These are phyloP conservation scores for Marisa cornuarietis DNA, from an alignment of 1,140 invertebrate species.

Conservation along the genomic window DNA sequence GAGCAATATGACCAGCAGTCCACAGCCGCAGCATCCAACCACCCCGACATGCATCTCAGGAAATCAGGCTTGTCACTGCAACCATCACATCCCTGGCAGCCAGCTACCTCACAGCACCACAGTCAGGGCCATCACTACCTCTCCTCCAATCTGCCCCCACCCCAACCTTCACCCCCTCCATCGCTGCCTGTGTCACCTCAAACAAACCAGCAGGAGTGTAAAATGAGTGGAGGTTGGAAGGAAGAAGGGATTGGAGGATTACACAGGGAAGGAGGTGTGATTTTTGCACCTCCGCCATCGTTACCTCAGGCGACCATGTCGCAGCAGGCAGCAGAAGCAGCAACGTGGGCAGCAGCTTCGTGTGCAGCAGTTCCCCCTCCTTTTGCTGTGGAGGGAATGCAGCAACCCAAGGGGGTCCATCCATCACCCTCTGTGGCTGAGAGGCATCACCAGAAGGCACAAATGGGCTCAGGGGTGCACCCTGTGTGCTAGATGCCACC, in stretches of 20 bases:
- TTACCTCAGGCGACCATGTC: constrained; percentile 20
- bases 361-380: not conserved
- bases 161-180: constrained; percentile 8
- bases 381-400: too few relatives aligned
- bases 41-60: constrained; percentile 15
- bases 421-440: too few relatives aligned
- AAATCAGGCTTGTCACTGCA: not conserved
- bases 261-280: constrained; percentile 20
- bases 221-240: not conserved
- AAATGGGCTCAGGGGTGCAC: too few relatives aligned
- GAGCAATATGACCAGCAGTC: not conserved
- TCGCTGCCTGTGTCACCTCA: not conserved
- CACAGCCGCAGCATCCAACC: not conserved
- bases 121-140: constrained; percentile 22
- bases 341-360: constrained; percentile 8
- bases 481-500: too few relatives aligned
- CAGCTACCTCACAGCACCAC: constrained; percentile 20
- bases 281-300: constrained; percentile 22
- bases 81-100: not conserved
- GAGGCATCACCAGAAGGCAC: too few relatives aligned
- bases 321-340: constrained; percentile 25
- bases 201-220: not conserved
- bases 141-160: constrained; percentile 2
- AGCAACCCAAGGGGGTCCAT: too few relatives aligned
- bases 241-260: not conserved